Conservation (phyloP, 2,113 vertebrate species). For the Vimba vimba region DNA sequence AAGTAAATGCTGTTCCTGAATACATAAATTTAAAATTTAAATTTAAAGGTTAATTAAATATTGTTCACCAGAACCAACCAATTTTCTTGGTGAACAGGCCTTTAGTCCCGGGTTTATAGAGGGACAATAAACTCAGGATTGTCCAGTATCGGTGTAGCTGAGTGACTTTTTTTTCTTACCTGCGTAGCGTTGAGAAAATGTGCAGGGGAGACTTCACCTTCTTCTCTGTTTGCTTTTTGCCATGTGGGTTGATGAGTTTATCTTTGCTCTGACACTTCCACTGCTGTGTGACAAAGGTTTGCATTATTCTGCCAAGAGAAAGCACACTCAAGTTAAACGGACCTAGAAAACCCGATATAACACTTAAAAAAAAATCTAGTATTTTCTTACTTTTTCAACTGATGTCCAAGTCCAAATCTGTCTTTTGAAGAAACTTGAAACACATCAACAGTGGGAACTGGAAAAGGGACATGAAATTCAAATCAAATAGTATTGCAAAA, state of each 20-base stretch:
- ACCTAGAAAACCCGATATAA: background rate
- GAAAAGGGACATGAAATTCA: background rate
- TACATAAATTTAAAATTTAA: too few species aligned
- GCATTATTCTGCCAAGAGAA: constrained; percentile 82
- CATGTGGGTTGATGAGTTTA: constrained; percentile 83
- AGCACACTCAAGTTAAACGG: background rate
- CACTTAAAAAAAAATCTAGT: background rate
- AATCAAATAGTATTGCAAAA: background rate
- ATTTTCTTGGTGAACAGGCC: background rate
- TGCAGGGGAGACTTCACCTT: constrained; percentile 90
- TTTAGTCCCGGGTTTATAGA: background rate
- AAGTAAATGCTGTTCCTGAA: background rate
- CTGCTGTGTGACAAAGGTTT: constrained; percentile 90
- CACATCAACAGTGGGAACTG: constrained; percentile 89
- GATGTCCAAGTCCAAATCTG: constrained; percentile 88
- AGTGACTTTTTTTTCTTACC: constrained; percentile 69
- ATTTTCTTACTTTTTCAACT: constrained; percentile 84
- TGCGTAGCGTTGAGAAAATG: constrained; percentile 90
- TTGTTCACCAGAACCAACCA: background rate
- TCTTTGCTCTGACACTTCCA: constrained; percentile 89
- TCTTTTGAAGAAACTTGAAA: constrained; percentile 91
- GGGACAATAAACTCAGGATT: background rate
- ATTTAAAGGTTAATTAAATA: background rate
- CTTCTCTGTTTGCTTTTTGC: constrained; percentile 85
- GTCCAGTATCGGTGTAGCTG: background rate